Conservation (phyloP, 2,113 vertebrate species). For the Serilophus lunatus region DNA sequence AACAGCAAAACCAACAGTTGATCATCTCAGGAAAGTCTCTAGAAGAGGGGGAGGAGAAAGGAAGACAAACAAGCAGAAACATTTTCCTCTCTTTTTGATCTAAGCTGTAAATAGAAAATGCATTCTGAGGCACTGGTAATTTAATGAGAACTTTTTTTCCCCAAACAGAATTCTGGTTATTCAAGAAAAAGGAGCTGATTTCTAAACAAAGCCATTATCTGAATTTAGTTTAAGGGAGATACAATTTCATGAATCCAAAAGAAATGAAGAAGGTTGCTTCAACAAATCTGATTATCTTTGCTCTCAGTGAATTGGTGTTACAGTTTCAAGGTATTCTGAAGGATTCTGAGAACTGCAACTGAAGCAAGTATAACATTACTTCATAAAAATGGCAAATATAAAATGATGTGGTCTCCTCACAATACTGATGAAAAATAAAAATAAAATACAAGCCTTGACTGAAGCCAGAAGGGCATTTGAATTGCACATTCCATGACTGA, state of each 20-base stretch:
- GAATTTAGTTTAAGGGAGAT: constrained; percentile 7
- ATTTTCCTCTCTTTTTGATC: constrained; percentile 55
- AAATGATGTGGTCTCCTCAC: not conserved
- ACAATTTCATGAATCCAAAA: constrained; percentile 1
- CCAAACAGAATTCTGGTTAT: constrained; percentile 12
- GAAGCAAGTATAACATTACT: not conserved
- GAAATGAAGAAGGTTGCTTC: not conserved
- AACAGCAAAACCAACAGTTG: constrained; percentile 21
- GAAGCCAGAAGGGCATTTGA: not conserved
- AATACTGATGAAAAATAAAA: not conserved
- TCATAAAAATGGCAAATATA: not conserved
- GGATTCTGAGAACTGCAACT: not conserved
- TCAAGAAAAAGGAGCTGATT: not conserved
- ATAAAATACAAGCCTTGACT: not conserved
- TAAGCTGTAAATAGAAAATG: constrained; percentile 60
- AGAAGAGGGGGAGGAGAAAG: constrained; percentile 26
- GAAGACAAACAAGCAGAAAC: constrained; percentile 48
- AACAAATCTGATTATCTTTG: not conserved
- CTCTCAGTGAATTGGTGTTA: not conserved
- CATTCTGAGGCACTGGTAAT: constrained; percentile 10
- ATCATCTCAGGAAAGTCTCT: not conserved
- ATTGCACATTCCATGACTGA: not conserved
- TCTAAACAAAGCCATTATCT: constrained; percentile 30
- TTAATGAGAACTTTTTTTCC: constrained; percentile 13
- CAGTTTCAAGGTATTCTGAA: not conserved